A percentile compares a stretch with the other conserved stretches of the same genome.
These are phyloP conservation scores for Benthochromis sp. DNA, from an alignment of 2,113 vertebrate genomes.

Conservation along the genomic window DNA sequence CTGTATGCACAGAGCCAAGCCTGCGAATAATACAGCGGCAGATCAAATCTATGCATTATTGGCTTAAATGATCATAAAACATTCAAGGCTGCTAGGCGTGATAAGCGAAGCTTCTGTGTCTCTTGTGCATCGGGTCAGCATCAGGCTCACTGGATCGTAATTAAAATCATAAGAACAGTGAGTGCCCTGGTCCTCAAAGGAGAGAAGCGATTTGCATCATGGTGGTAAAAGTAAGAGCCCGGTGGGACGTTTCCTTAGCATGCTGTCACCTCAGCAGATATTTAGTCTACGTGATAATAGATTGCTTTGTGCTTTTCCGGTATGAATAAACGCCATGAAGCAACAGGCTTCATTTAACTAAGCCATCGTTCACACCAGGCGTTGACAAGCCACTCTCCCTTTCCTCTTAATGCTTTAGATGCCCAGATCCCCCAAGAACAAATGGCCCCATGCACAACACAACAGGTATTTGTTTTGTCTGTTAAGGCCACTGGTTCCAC, in stretches of 20 bases:
- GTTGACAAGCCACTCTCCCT: constrained; percentile 46
- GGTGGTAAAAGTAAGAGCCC: neutral
- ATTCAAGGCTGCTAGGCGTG: neutral
- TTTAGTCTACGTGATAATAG: constrained; percentile 47
- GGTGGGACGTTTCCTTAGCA: constrained; percentile 26
- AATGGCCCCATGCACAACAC: neutral
- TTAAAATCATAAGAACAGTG: neutral
- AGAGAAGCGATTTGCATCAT: neutral
- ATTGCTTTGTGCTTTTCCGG: constrained; percentile 26
- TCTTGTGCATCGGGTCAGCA: neutral
- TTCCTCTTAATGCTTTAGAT: constrained; percentile 30
- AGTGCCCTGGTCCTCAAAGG: neutral
- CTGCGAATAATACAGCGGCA: constrained; percentile 10
- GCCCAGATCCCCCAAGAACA: neutral
- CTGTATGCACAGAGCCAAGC: constrained; percentile 16
- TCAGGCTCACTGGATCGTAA: neutral
- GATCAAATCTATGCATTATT: neutral
- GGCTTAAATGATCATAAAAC: neutral
- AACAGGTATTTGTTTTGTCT: constrained; percentile 10
- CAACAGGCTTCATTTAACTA: constrained; percentile 42
- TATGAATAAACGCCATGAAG: constrained; percentile 46
- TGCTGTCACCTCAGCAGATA: constrained; percentile 14
- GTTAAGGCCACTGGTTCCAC: neutral
- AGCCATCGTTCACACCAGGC: constrained; percentile 27
- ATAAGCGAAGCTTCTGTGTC: neutral